phyloP scores from a whole-genome alignment of 2,113 vertebrate genomes.

The Pitta sordida region DNA sequence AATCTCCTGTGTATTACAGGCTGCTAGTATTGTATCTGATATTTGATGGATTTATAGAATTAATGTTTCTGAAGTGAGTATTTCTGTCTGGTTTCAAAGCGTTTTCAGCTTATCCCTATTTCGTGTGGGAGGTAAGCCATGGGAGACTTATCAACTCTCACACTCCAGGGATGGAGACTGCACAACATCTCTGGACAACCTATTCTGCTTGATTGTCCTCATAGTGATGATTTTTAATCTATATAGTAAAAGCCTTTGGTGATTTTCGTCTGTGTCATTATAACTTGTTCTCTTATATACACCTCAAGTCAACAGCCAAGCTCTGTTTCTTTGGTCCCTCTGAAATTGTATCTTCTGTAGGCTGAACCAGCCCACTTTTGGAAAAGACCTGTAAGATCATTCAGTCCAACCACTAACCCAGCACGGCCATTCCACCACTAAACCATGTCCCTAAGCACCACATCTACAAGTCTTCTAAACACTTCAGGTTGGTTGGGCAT shows the following conservation, averaged over 20 bases:
- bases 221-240: neutral
- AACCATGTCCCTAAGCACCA: neutral
- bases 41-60: slow-evolving; percentile 38
- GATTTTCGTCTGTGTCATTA: neutral
- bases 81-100: neutral
- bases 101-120: slow-evolving; percentile 20
- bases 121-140: neutral
- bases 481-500: neutral
- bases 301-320: neutral
- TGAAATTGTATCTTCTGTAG: neutral
- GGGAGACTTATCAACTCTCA: neutral
- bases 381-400: neutral
- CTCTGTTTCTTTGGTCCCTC: neutral
- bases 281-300: neutral
- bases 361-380: neutral
- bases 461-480: neutral
- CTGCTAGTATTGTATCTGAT: slow-evolving; percentile 21
- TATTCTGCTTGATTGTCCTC: neutral
- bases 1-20: slow-evolving; percentile 37
- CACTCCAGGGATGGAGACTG: neutral
- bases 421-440: neutral
- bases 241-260: neutral
- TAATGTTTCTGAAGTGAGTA: neutral
- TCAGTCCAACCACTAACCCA: neutral
- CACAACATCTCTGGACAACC: neutral